Conservation (phyloP, 2,113 vertebrate genomes). For the Cyanoramphus novaezelandiae region DNA sequence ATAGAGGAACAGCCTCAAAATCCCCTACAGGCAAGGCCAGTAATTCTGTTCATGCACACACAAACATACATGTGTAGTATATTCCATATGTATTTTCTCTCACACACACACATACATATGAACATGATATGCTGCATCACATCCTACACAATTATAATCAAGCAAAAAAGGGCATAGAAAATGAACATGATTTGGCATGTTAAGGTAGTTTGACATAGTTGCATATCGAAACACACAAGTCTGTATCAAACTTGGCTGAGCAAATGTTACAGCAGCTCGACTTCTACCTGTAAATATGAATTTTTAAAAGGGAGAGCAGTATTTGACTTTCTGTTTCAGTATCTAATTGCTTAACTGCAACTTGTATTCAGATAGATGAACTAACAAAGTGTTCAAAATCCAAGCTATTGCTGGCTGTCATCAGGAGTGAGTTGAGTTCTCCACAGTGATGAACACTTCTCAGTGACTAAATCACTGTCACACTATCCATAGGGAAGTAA, state of each 20-base stretch:
- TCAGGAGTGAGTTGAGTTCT: background rate
- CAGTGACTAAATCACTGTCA: background rate
- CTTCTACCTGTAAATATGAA: background rate
- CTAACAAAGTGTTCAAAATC: background rate
- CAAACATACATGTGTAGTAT: accelerated
- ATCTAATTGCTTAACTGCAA: background rate
- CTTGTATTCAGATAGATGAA: background rate
- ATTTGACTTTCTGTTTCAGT: background rate
- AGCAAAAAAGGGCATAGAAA: background rate
- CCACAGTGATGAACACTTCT: background rate
- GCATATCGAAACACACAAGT: background rate
- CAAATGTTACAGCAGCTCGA: background rate
- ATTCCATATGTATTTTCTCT: background rate
- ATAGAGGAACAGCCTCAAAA: background rate
- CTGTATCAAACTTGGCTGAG: background rate
- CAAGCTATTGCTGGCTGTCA: background rate
- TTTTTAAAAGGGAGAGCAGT: background rate
- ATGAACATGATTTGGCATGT: background rate
- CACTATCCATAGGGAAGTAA: background rate
- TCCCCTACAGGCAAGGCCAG: background rate
- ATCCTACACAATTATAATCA: background rate
- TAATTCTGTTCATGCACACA: background rate
- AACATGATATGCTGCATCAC: background rate
- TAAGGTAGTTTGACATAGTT: background rate
- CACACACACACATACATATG: accelerated